These are phyloP conservation scores for Xanthorhoe spadicearia DNA, from an alignment of 2,888 invertebrate genomes.

Conservation along the genomic window DNA sequence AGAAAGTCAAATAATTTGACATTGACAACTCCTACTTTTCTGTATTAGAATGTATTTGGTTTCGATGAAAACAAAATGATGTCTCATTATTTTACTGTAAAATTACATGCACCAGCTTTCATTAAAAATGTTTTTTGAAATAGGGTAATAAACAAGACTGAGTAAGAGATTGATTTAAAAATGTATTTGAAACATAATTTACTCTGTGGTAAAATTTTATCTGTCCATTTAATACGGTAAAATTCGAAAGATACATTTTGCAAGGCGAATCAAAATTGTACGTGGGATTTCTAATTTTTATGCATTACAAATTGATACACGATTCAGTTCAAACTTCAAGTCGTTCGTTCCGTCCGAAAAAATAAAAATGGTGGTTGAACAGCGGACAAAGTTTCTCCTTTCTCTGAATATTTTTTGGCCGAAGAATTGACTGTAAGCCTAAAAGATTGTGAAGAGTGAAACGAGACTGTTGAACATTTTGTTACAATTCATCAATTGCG, in stretches of 20 bases:
- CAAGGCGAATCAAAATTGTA: not conserved
- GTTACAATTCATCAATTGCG: constrained; percentile 52
- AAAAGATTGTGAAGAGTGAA: constrained; percentile 50
- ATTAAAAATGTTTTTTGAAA: no score
- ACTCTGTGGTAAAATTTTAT: constrained; percentile 12
- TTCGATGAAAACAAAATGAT: no score
- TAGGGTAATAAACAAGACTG: no score
- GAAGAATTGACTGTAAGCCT: constrained; percentile 54
- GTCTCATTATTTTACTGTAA: no score
- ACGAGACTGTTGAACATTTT: constrained; percentile 56
- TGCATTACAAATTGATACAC: constrained; percentile 35
- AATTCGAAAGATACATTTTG: constrained; percentile 9
- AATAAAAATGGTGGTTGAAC: constrained; percentile 82
- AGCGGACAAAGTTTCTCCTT: constrained; percentile 60
- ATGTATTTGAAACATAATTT: no score
- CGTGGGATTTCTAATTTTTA: constrained; percentile 23
- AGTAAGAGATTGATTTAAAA: no score
- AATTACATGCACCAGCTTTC: no score
- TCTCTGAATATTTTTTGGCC: constrained; percentile 66
- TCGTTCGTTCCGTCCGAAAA: constrained; percentile 38
- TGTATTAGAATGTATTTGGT: no score
- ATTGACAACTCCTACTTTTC: not conserved
- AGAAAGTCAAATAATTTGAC: not conserved
- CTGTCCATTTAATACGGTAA: constrained; percentile 19
- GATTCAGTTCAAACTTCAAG: constrained; percentile 35